These are phyloP conservation scores for Andrena cerasifolii DNA, from an alignment of 1,140 invertebrate genomes.

Conservation along the genomic window DNA sequence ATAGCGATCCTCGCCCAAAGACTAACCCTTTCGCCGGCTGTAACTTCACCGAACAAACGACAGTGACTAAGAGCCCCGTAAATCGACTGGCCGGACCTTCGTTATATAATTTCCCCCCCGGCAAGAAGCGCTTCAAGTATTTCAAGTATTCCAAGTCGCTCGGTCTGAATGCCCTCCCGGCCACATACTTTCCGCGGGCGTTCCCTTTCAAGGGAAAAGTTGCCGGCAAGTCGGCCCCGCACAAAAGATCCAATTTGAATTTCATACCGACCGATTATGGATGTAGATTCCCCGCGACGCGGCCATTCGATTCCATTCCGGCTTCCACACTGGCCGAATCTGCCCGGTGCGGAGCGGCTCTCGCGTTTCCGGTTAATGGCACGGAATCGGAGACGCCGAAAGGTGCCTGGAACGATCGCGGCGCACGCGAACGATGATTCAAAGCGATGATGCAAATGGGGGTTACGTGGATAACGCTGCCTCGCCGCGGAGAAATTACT, in stretches of 20 bases:
- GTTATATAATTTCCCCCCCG: constrained; percentile 6
- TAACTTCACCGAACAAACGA: no score
- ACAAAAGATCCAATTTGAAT: constrained; percentile 42
- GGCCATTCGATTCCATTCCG: constrained; percentile 7
- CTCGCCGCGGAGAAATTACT: no score
- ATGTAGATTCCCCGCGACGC: constrained; percentile 20
- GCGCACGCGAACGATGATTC: not conserved
- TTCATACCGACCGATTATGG: constrained; percentile 42
- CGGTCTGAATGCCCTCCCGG: constrained; percentile 18
- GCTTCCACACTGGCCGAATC: not conserved
- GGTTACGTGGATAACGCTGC: no score
- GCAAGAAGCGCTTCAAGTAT: constrained; percentile 17
- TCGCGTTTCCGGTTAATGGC: not conserved
- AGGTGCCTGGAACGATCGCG: not conserved
- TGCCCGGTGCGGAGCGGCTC: not conserved
- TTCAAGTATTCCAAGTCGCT: not conserved
- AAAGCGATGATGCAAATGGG: no score
- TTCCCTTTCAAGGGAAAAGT: constrained; percentile 33
- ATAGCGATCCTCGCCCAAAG: no score
- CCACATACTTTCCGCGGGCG: constrained; percentile 27
- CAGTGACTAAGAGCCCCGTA: no score
- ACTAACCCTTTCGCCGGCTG: no score
- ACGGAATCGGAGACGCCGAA: not conserved
- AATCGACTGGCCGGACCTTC: no score
- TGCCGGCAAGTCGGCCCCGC: not conserved